Evolutionary conservation across 2,797 vertebrate species (phyloP), one percentile per base, ranked within the genome.

Genomic region (Coreius guichenoti): DNA sequence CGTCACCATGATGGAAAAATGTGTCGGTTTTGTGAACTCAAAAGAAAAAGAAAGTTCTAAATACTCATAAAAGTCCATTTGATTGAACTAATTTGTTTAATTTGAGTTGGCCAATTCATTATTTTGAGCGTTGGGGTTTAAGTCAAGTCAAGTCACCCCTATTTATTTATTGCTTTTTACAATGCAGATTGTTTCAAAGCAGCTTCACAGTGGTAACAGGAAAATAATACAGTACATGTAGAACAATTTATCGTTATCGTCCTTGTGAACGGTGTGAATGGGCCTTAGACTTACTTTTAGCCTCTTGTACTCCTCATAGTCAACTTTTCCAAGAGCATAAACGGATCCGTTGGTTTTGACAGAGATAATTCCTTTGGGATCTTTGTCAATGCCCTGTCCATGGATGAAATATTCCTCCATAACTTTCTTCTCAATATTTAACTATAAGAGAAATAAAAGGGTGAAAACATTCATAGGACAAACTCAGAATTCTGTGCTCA

Each of bases 381-480:
- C 61, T 61, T 84, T 0, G 23, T 86, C 43, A 23, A 81, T 4
- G 16, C 87, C 87, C 3, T 68, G 39, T 36, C 87, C 87, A 23
- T 31, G 80, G 21, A 81, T 43, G 6, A 17, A 1, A 43, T 51
- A 86, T 14, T 65, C 2, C 26, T 29, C 26, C 3, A 67, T 5
- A 13, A 76, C 9, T 3, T 26, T 67, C 31, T 67, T 76, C 58
- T 68, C 29, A 29, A 51, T 61, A 7, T 19, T 83, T 33, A 88
- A 14, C 87, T 88, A 39, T 56, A 31, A 17, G 26, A 29, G n/a
- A 11, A 8, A 67, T 26, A 29, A 45, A 49, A 7, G 17, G 33
- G 43, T 12, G 23, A 8, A 68, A 39, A 51, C 73, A 36, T 65
- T 17, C 8, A 36, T 3, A 65, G 3, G 11, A 65, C 36, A 65